Evolutionary conservation across 2,888 invertebrate species (phyloP).

Genomic region (Timema cristinae): DNA sequence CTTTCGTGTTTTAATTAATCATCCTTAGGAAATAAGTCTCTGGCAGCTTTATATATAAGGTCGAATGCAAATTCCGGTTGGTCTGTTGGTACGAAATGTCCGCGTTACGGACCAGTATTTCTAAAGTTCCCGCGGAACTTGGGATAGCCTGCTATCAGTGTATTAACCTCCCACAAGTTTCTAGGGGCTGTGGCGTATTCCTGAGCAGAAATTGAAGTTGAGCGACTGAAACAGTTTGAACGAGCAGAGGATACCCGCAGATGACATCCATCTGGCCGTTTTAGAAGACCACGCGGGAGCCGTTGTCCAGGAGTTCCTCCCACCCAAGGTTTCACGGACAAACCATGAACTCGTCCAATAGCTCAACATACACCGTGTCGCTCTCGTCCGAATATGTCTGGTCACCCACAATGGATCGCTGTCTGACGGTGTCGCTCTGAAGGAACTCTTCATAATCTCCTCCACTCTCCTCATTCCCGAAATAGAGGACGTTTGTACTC

Average conservation of each 20-base stretch:
- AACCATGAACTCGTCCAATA: conserved; percentile 54
- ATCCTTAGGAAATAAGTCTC: conserved; percentile 18
- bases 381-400: conserved; percentile 49
- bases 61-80: conserved; percentile 43
- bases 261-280: conserved; percentile 49
- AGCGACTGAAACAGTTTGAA: conserved; percentile 42
- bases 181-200: conserved; percentile 39
- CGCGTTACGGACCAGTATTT: conserved; percentile 39
- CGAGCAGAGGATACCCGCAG: conserved; percentile 45
- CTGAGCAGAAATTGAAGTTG: conserved; percentile 40
- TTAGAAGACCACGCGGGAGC: conserved; percentile 42
- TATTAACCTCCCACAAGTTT: conserved; percentile 38
- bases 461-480: conserved; percentile 32
- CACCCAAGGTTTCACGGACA: conserved; percentile 55
- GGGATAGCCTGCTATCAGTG: conserved; percentile 38
- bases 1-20: no score
- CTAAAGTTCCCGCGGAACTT: conserved; percentile 37
- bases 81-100: conserved; percentile 44
- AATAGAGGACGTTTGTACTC: conserved; percentile 51
- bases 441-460: conserved; percentile 40
- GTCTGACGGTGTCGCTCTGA: conserved; percentile 47
- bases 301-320: conserved; percentile 52
- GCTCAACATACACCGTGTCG: conserved; percentile 50
- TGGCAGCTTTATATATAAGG: conserved; percentile 44
- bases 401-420: conserved; percentile 53